phyloP scores from a whole-genome alignment of 2,888 invertebrate genomes.

The Noctua janthina region DNA sequence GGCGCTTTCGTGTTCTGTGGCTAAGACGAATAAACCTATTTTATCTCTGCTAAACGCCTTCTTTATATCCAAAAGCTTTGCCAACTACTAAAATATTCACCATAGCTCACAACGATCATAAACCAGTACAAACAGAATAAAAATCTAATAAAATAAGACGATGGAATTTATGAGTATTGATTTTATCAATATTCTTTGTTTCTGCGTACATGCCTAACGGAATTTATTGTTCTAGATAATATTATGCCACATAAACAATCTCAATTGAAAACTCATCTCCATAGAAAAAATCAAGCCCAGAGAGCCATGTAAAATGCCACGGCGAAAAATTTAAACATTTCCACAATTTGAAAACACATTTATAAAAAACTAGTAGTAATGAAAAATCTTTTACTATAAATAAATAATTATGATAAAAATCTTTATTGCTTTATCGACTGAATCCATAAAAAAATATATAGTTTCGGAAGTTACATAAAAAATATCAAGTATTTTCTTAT shows the following conservation, averaged over 20 bases:
- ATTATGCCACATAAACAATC: not conserved
- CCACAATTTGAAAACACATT: not conserved
- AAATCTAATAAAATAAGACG: slow-evolving; percentile 16
- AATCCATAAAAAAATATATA: not conserved
- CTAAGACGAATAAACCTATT: not conserved
- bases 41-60: not conserved
- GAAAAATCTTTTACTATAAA: not conserved
- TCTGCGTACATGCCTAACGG: not conserved
- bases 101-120: not conserved
- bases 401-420: not conserved
- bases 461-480: not conserved
- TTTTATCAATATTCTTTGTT: not conserved
- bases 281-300: too few species aligned
- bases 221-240: not conserved
- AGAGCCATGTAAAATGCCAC: not conserved
- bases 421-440: not conserved
- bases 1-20: too few species aligned
- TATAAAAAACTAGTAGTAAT: not conserved
- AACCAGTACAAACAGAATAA: not conserved
- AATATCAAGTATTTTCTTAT: not conserved
- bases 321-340: not conserved
- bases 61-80: not conserved
- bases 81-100: not conserved
- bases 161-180: not conserved
- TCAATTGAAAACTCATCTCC: too few species aligned